A percentile compares a stretch with the other conserved stretches of the same genome.
phyloP scores from a whole-genome alignment of 2,888 invertebrate species.

The Trachelus stipa region DNA sequence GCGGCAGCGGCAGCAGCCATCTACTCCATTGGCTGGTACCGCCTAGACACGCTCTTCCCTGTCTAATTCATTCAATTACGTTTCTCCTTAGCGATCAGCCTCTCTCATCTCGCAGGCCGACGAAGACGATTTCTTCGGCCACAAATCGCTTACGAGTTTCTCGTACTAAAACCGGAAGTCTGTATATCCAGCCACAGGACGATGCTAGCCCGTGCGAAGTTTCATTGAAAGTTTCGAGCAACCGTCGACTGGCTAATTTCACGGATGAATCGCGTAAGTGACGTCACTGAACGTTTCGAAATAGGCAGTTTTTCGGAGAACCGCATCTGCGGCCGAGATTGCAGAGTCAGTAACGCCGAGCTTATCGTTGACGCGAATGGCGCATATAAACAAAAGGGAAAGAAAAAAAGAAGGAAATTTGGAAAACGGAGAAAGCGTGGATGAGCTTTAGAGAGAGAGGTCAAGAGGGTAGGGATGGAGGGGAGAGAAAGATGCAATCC shows the following conservation, averaged over 20 bases:
- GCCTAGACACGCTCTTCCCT: slow-evolving; percentile 15
- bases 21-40: not conserved
- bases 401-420: not conserved
- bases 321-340: not conserved
- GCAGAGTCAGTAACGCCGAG: not conserved
- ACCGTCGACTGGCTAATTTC: not conserved
- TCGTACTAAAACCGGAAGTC: not conserved
- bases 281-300: not conserved
- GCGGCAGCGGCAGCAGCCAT: slow-evolving; percentile 16
- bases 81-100: slow-evolving; percentile 19
- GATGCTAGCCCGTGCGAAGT: not conserved
- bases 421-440: not conserved
- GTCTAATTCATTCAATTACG: slow-evolving; percentile 39
- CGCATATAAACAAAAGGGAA: not conserved
- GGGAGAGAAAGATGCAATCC: not conserved
- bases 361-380: slow-evolving; percentile 6
- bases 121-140: not conserved
- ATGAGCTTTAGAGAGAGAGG: not conserved
- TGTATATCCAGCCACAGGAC: not conserved
- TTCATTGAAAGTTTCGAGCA: not conserved
- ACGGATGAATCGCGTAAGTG: not conserved
- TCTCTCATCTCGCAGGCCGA: slow-evolving; percentile 4
- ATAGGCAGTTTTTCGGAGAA: not conserved
- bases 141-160: not conserved
- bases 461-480: not conserved